Base-by-base conservation (phyloP, 2,113 vertebrate genomes). In the Acrocephalus arundinaceus region DNA sequence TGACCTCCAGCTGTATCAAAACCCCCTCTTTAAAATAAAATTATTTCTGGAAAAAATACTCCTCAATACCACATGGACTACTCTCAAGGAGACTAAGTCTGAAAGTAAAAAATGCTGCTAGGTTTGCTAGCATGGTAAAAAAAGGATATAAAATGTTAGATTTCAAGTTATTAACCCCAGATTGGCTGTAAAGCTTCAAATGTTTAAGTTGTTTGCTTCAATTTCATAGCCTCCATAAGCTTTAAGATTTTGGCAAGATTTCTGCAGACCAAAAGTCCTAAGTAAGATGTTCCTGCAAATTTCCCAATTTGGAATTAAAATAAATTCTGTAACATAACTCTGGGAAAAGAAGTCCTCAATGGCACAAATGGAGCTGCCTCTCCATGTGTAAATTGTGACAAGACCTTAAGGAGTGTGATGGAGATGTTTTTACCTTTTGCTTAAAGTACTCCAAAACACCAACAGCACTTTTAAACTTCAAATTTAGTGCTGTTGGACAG, bases 101-200 rank as follows among this genome's bases (percentile, higher is more conserved):
- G 84, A 89, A 96, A 96, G 48, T 80, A 55, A 91, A 88, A 96
- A 85, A 66, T 48, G 75, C 71, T 77, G 63, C 85, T 93, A 87
- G 35, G 79, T 91, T 95, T 82, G 12, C 77, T 70, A 84, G 46
- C 12, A 13, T 13, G 5, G 46, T 74, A 24, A 70, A 62, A 10
- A 61, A 35, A 52, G 66, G 20, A 85, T 63, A 58, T 92, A 80
- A 94, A 84, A 84, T 35, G 37, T 43, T 59, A 70, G 55, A 62
- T 91, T 91, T 85, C 63, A 95, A 94, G 57, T 55, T 95, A 88
- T 93, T 90, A 88, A 95, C 81, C 77, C 78, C 87, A 88, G 77
- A 94, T 82, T 84, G 80, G 46, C 74, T 89, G 80, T 97, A 97
- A 98, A 97, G 11, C 87, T 85, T 97, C 83, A 96, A 79, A 84